Percentiles rank a stretch among this genome's conserved stretches.
phyloP scores from a whole-genome alignment of 2,888 invertebrate species.

The Timandra comae region DNA sequence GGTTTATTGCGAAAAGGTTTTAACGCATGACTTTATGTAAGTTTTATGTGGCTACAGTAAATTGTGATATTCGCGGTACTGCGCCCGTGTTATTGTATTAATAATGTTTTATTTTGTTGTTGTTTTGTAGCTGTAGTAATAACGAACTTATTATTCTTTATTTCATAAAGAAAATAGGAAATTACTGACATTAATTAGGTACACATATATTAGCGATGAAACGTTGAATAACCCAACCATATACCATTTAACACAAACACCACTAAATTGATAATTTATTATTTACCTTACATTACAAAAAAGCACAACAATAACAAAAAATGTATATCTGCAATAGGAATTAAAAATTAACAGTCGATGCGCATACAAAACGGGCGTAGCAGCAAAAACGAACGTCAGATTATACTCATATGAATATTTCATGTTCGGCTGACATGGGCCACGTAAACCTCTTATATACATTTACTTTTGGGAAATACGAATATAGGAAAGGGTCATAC shows the following conservation, averaged over 20 bases:
- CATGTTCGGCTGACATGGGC: constrained; percentile 4
- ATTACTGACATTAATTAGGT: too few species aligned
- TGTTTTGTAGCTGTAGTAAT: neutral
- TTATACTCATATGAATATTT: constrained; percentile 17
- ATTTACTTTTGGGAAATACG: constrained; percentile 21
- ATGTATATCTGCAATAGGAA: constrained; percentile 7
- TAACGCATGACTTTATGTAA: constrained; percentile 6
- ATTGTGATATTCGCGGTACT: neutral
- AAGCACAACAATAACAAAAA: too few species aligned
- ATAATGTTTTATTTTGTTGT: neutral
- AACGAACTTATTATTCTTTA: neutral
- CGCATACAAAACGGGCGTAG: constrained; percentile 9
- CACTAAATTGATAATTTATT: too few species aligned
- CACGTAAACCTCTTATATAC: constrained; percentile 20
- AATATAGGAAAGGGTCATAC: constrained; percentile 17
- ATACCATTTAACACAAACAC: too few species aligned
- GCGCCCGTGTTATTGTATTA: neutral
- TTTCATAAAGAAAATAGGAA: too few species aligned
- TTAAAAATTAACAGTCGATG: constrained; percentile 10
- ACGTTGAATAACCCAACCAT: too few species aligned
- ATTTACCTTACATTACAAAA: too few species aligned
- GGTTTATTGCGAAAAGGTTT: constrained; percentile 3
- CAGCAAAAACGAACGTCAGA: constrained; percentile 12
- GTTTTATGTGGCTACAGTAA: constrained; percentile 2
- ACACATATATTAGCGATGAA: too few species aligned